These are phyloP conservation scores for Agapostemon virescens DNA, from an alignment of 2,888 invertebrate genomes.

Conservation along the genomic window DNA sequence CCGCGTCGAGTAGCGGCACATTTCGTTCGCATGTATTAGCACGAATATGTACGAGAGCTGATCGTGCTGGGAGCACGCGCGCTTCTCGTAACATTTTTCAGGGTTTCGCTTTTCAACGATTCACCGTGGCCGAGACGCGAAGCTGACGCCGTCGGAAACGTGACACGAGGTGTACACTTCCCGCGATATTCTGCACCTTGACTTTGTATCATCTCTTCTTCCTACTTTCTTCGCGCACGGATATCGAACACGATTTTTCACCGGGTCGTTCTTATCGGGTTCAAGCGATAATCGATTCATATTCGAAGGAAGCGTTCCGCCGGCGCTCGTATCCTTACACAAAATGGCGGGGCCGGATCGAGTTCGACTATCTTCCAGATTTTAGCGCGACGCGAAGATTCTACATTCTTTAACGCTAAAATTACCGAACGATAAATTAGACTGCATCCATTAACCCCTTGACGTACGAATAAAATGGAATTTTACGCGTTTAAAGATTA, in stretches of 20 bases:
- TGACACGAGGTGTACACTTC: neutral
- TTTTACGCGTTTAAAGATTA: too few species aligned
- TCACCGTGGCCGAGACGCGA: neutral
- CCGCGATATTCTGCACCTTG: neutral
- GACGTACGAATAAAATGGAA: too few species aligned
- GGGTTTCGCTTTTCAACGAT: neutral
- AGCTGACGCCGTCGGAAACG: neutral
- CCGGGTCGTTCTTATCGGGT: neutral
- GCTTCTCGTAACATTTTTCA: neutral
- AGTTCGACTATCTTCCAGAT: neutral
- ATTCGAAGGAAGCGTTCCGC: neutral
- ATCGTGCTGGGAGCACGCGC: neutral
- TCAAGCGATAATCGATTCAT: neutral
- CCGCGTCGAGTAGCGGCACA: slow-evolving; percentile 6
- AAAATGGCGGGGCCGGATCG: neutral
- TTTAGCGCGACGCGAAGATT: too few species aligned
- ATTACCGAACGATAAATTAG: too few species aligned
- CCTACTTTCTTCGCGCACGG: slow-evolving; percentile 3
- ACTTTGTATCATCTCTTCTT: neutral
- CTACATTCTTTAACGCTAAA: too few species aligned
- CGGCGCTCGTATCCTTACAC: neutral
- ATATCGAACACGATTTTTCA: neutral
- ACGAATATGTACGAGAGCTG: neutral
- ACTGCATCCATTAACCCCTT: too few species aligned
- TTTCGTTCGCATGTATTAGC: slow-evolving; percentile 29